Conservation (phyloP, 2,113 vertebrate genomes). For the Prinia subflava region DNA sequence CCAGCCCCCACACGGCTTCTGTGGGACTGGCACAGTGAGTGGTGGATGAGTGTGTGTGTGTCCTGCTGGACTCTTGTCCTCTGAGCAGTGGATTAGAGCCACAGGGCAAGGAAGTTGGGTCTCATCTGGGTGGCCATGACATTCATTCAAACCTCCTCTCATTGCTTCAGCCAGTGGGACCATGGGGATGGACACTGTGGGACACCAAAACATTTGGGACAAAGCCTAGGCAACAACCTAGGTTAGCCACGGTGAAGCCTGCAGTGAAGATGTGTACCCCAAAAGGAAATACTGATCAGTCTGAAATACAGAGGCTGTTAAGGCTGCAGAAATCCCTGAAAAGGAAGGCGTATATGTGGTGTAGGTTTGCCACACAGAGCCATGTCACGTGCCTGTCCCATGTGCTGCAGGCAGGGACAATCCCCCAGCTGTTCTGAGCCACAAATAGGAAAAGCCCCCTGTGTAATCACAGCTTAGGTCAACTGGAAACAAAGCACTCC, state of each 20-base stretch:
- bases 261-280: background rate
- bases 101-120: background rate
- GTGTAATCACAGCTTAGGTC: background rate
- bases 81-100: background rate
- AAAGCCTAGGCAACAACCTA: background rate
- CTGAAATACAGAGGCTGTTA: background rate
- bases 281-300: background rate
- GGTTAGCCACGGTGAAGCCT: background rate
- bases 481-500: background rate
- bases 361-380: background rate
- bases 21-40: background rate
- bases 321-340: background rate
- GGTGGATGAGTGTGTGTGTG: accelerated
- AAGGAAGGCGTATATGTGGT: background rate
- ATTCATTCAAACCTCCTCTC: background rate
- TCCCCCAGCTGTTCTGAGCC: background rate
- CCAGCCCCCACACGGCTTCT: background rate
- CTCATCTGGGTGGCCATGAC: background rate
- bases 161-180: background rate
- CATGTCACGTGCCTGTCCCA: background rate
- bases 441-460: background rate
- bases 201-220: background rate
- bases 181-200: accelerated
- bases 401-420: background rate
- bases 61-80: background rate